phyloP scores from a whole-genome alignment of 2,797 vertebrate genomes.

The Intellagama lesueurii region DNA sequence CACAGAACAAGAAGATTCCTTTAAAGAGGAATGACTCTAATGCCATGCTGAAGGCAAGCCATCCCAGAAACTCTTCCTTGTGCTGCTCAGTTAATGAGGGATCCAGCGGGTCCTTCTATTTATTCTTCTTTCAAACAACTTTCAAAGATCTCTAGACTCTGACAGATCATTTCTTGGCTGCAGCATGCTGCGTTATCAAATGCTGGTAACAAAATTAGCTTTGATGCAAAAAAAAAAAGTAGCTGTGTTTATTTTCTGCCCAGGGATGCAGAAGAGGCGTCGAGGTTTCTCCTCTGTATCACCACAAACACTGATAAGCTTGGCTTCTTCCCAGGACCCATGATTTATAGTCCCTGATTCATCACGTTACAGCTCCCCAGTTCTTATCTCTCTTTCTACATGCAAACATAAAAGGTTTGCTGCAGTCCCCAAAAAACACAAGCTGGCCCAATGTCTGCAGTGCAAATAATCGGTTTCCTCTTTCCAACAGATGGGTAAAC shows the following conservation, averaged over 20 bases:
- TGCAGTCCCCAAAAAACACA: neutral
- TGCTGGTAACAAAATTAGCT: neutral
- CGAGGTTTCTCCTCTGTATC: neutral
- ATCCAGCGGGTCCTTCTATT: neutral
- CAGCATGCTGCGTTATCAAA: neutral
- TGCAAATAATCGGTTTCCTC: neutral
- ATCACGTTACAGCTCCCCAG: neutral
- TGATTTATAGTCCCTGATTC: neutral
- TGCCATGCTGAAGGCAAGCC: neutral
- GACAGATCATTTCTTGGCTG: neutral
- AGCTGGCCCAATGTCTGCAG: neutral
- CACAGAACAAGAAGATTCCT: neutral
- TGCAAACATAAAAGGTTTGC: neutral
- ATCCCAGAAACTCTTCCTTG: neutral
- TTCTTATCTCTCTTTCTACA: slow-evolving; percentile 17
- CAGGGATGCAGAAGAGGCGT: neutral
- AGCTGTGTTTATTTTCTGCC: neutral
- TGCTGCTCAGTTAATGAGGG: neutral
- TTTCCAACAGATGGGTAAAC: neutral
- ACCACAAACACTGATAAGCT: neutral
- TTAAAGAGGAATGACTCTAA: neutral
- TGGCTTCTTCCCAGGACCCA: slow-evolving; percentile 13
- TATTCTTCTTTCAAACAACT: neutral
- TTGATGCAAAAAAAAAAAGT: neutral
- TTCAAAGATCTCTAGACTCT: neutral